Evolutionary conservation across 2,888 invertebrate genomes (phyloP).

Genomic region (Melanotus villosus): DNA sequence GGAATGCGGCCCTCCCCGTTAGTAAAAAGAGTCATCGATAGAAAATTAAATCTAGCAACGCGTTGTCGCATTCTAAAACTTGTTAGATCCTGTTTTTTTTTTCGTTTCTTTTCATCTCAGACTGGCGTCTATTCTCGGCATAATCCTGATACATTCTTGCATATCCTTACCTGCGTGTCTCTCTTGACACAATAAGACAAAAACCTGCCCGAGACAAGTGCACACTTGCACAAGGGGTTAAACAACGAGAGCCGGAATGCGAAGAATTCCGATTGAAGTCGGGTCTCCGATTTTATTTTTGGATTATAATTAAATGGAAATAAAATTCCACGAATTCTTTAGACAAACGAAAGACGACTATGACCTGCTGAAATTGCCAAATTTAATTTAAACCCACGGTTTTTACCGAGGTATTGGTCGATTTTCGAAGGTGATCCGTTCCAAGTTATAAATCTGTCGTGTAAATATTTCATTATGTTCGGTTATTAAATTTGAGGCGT

Average conservation of each 20-base stretch:
- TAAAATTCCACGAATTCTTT: conserved; percentile 26
- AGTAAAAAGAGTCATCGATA: conserved; percentile 11
- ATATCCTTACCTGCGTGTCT: conserved; percentile 35
- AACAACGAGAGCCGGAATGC: conserved; percentile 29
- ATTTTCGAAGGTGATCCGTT: conserved; percentile 3
- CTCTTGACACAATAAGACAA: conserved; percentile 37
- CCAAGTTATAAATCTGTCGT: conserved; percentile 2
- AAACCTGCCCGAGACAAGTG: conserved; percentile 28
- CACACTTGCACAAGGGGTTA: conserved; percentile 30
- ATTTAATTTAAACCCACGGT: conserved; percentile 18
- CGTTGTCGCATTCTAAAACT: conserved; percentile 27
- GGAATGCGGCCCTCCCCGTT: conserved; percentile 8
- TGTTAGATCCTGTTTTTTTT: conserved; percentile 36
- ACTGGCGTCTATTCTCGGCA: conserved; percentile 20
- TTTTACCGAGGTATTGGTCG: too few relatives aligned
- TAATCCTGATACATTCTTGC: conserved; percentile 38
- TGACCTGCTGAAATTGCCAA: conserved; percentile 18
- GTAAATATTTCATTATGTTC: conserved; percentile 21
- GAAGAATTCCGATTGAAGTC: conserved; percentile 35
- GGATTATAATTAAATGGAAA: conserved; percentile 39
- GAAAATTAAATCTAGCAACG: conserved; percentile 11
- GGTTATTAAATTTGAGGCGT: conserved; percentile 3
- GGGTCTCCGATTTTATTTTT: conserved; percentile 32
- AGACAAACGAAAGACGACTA: conserved; percentile 21
- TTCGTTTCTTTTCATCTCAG: too few relatives aligned